Percentiles rank a stretch among this genome's conserved stretches.
phyloP scores from a whole-genome alignment of 2,113 vertebrate genomes.

The Lasiurus borealis region DNA sequence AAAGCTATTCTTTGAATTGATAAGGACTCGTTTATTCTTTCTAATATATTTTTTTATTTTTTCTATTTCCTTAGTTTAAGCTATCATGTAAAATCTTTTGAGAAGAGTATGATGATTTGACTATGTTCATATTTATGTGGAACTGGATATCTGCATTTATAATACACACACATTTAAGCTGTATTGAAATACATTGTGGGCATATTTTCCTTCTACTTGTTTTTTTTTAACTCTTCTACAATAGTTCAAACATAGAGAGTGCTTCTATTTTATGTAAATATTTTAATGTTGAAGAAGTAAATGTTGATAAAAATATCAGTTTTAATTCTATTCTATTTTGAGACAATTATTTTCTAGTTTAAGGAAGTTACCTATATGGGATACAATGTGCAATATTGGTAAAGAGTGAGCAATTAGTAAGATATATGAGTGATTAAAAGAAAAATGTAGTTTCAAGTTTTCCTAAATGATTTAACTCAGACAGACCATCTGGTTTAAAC shows the following conservation, averaged over 20 bases:
- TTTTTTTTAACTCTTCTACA: background rate
- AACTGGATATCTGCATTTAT: background rate
- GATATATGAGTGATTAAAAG: background rate
- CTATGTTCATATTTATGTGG: background rate
- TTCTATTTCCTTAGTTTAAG: background rate
- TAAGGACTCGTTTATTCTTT: background rate
- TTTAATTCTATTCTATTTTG: background rate
- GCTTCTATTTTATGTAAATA: conserved; percentile 39
- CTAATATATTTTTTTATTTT: background rate
- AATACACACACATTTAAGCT: background rate
- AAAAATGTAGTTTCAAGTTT: background rate
- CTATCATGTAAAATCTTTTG: background rate
- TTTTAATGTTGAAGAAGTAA: background rate
- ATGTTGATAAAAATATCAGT: background rate
- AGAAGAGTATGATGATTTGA: background rate
- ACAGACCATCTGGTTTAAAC: background rate
- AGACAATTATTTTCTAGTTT: background rate
- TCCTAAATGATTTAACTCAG: background rate
- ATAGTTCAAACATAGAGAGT: background rate
- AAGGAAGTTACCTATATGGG: background rate
- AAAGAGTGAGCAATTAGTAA: background rate
- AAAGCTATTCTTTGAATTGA: background rate
- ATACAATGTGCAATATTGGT: background rate
- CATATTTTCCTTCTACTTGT: background rate
- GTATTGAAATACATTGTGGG: background rate